Percentiles rank a stretch among this genome's conserved stretches.
Evolutionary conservation across 2,888 invertebrate species (phyloP).

Genomic region (Spisula subtruncata): DNA sequence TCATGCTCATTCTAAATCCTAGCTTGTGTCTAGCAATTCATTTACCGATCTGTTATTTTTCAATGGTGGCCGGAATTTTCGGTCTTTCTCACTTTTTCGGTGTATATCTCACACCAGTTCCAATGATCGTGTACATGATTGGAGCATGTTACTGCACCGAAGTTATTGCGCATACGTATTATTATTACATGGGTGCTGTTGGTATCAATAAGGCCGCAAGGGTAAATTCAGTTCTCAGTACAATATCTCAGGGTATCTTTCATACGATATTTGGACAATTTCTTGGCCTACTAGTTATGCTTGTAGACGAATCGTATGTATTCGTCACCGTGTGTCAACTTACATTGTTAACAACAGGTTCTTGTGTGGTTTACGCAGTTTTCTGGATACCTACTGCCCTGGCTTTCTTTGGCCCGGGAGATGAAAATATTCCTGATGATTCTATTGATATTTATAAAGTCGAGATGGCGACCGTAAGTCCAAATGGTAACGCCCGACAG

Average conservation of each 20-base stretch:
- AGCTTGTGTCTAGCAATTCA: slow-evolving; percentile 37
- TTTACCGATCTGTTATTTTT: slow-evolving; percentile 51
- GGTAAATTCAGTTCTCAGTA: slow-evolving; percentile 49
- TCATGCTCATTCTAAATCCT: slow-evolving; percentile 35
- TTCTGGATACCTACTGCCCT: slow-evolving; percentile 52
- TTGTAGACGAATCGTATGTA: slow-evolving; percentile 57
- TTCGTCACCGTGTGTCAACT: slow-evolving; percentile 54
- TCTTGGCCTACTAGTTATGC: slow-evolving; percentile 50
- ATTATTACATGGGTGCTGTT: slow-evolving; percentile 43
- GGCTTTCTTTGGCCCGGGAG: slow-evolving; percentile 50
- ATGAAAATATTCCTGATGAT: slow-evolving; percentile 41
- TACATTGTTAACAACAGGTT: slow-evolving; percentile 35
- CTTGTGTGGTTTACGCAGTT: slow-evolving; percentile 44
- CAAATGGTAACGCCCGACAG: neutral
- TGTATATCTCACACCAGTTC: slow-evolving; percentile 54
- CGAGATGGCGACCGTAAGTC: slow-evolving; percentile 24
- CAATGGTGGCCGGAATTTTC: slow-evolving; percentile 41
- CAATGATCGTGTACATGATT: slow-evolving; percentile 50
- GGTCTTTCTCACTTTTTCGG: slow-evolving; percentile 52
- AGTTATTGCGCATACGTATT: slow-evolving; percentile 50
- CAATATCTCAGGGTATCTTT: slow-evolving; percentile 53
- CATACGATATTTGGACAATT: slow-evolving; percentile 59
- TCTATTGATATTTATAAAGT: slow-evolving; percentile 37
- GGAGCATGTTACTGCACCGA: slow-evolving; percentile 41
- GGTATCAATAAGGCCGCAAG: slow-evolving; percentile 49